Evolutionary conservation across 1,140 invertebrate species (phyloP).

Genomic region (Nebria ingens): DNA sequence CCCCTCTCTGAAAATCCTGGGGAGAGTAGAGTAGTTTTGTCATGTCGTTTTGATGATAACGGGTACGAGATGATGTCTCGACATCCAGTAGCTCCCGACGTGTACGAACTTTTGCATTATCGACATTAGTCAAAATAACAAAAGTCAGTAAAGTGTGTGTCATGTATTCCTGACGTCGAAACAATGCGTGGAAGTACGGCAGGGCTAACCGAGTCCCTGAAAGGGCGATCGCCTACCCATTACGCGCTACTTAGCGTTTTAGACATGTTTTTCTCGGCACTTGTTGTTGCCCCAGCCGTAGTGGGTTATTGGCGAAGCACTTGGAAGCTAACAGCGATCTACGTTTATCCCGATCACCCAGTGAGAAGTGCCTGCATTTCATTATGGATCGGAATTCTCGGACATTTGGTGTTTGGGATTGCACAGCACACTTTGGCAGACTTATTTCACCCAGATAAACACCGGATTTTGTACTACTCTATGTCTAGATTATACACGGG

Average conservation of each 20-base stretch:
- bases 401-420: constrained; percentile 55
- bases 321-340: constrained; percentile 66
- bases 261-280: constrained; percentile 58
- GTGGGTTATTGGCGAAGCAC: constrained; percentile 79
- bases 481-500: constrained; percentile 64
- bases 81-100: constrained; percentile 10
- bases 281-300: constrained; percentile 64
- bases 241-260: constrained; percentile 51
- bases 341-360: constrained; percentile 49
- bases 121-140: no score
- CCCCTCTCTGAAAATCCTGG: background rate
- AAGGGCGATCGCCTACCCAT: constrained; percentile 38
- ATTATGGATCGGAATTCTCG: constrained; percentile 52
- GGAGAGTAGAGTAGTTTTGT: background rate
- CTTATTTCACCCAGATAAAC: constrained; percentile 52
- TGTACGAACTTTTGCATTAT: constrained; percentile 8
- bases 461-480: constrained; percentile 56
- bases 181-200: constrained; percentile 49
- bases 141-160: no score
- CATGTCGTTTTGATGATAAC: background rate
- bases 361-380: constrained; percentile 53
- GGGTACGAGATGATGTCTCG: constrained; percentile 2
- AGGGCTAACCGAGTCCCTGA: constrained; percentile 40
- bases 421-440: constrained; percentile 51
- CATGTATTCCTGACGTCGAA: background rate